phyloP scores from a whole-genome alignment of 1,140 invertebrate genomes.

The Magallana gigas region DNA sequence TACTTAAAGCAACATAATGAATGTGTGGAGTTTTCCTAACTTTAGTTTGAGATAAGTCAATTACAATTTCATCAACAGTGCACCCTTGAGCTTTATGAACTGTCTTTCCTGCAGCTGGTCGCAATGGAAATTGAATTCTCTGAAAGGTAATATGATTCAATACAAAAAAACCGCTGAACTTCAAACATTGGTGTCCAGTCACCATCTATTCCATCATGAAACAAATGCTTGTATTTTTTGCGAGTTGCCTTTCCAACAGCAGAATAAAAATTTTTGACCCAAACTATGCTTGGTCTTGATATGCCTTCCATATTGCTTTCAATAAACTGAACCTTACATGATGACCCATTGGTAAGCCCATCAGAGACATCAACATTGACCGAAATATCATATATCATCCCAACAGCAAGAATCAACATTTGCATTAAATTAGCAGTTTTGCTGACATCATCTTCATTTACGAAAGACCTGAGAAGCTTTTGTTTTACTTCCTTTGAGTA shows the following conservation, averaged over 20 bases:
- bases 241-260: background rate
- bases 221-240: constrained; percentile 33
- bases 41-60: constrained; percentile 34
- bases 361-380: constrained; percentile 43
- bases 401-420: constrained; percentile 18
- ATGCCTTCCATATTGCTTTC: background rate
- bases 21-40: constrained; percentile 29
- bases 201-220: background rate
- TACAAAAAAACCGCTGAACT: background rate
- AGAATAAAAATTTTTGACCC: constrained; percentile 6
- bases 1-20: constrained; percentile 40
- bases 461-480: background rate
- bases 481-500: constrained; percentile 5
- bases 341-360: constrained; percentile 44
- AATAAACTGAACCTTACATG: background rate
- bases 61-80: constrained; percentile 47
- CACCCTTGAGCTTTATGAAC: constrained; percentile 43
- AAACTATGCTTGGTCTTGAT: constrained; percentile 45
- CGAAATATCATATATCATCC: constrained; percentile 40
- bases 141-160: constrained; percentile 36
- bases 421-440: background rate
- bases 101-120: constrained; percentile 41
- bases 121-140: constrained; percentile 40
- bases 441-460: background rate
- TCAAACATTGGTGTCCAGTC: constrained; percentile 46